A percentile compares a stretch with the other conserved stretches of the same genome.
Evolutionary conservation across 2,113 vertebrate genomes (phyloP).

Genomic region (Sclerurus mexicanus): DNA sequence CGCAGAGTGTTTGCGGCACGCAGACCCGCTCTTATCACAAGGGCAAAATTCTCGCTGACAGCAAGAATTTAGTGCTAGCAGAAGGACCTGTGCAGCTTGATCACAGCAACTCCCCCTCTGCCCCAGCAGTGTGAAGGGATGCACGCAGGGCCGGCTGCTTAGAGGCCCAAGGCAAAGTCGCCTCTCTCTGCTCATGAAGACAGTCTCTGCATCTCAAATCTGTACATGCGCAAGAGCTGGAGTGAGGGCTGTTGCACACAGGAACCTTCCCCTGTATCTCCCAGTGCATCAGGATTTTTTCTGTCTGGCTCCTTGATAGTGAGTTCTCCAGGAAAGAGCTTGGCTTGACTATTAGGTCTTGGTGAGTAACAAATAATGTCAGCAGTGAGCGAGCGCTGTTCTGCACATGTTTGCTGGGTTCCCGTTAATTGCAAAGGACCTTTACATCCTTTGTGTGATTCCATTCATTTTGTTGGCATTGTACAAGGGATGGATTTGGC

Average conservation of each 20-base stretch:
- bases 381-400: background rate
- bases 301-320: background rate
- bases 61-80: background rate
- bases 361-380: slow-evolving; percentile 27
- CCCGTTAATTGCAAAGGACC: background rate
- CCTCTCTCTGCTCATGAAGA: background rate
- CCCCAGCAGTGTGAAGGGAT: background rate
- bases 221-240: background rate
- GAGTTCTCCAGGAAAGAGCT: background rate
- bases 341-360: background rate
- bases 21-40: background rate
- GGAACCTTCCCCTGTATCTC: background rate
- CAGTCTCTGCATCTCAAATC: background rate
- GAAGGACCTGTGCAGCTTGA: background rate
- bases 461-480: slow-evolving; percentile 26
- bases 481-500: slow-evolving; percentile 12
- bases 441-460: slow-evolving; percentile 35
- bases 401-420: background rate
- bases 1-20: background rate
- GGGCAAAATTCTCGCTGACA: background rate
- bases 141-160: background rate
- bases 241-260: background rate
- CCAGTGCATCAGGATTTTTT: background rate
- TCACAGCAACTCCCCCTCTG: background rate
- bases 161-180: background rate